These are phyloP conservation scores for Diorhabda elongata DNA, from an alignment of 1,140 invertebrate genomes.

Conservation along the genomic window DNA sequence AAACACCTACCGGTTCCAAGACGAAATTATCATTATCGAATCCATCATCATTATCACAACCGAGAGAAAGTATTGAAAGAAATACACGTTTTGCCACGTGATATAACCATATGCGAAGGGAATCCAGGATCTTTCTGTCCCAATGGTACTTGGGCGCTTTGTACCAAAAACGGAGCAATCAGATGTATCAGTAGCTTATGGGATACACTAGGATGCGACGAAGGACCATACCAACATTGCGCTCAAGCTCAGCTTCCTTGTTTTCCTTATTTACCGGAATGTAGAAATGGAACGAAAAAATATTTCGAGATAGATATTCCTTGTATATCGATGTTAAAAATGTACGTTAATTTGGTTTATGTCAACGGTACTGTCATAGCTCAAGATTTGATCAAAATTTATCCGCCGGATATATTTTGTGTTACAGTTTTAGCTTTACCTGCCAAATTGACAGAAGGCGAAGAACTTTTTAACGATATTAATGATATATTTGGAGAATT, in stretches of 20 bases:
- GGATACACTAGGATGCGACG: slow-evolving; percentile 23
- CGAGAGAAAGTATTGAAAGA: slow-evolving; percentile 21
- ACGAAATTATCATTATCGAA: slow-evolving; percentile 26
- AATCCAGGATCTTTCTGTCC: slow-evolving; percentile 23
- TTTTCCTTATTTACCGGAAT: background rate
- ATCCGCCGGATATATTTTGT: slow-evolving; percentile 15
- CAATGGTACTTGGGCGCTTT: slow-evolving; percentile 25
- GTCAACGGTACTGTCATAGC: slow-evolving; percentile 21
- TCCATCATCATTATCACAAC: slow-evolving; percentile 32
- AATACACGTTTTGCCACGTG: slow-evolving; percentile 15
- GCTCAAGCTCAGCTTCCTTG: slow-evolving; percentile 10
- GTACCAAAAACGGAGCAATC: slow-evolving; percentile 26
- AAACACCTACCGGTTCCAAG: slow-evolving; percentile 20
- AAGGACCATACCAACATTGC: slow-evolving; percentile 22
- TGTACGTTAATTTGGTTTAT: slow-evolving; percentile 15
- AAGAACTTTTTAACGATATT: slow-evolving; percentile 19
- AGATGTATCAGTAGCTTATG: slow-evolving; percentile 28
- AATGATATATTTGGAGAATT: slow-evolving; percentile 3
- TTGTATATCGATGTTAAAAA: slow-evolving; percentile 21
- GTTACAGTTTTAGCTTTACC: slow-evolving; percentile 28
- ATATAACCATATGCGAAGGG: slow-evolving; percentile 25
- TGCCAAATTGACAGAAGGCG: slow-evolving; percentile 22
- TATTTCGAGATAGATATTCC: slow-evolving; percentile 21
- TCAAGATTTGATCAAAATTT: background rate
- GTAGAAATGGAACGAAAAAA: slow-evolving; percentile 19